Evolutionary conservation across 1,140 invertebrate genomes (phyloP).

Genomic region (Cyphomyrmex costatus): DNA sequence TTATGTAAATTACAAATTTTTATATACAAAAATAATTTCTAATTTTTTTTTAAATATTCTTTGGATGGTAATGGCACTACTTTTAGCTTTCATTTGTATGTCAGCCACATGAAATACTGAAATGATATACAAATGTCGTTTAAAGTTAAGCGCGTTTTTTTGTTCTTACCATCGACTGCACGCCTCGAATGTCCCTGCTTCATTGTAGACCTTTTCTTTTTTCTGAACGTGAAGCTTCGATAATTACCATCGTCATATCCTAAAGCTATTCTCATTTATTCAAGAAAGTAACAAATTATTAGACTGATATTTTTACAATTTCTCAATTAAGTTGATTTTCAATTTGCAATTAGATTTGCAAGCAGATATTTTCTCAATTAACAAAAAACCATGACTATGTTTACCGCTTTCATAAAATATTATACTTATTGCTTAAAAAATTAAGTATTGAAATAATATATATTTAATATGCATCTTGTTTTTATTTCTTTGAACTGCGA

Average conservation of each 20-base stretch:
- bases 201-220: slow-evolving; percentile 20
- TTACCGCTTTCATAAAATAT: background rate
- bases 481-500: slow-evolving; percentile 24
- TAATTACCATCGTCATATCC: background rate
- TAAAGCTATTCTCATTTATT: slow-evolving; percentile 11
- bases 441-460: slow-evolving; percentile 18
- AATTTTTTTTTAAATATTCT: background rate
- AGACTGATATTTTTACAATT: background rate
- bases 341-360: slow-evolving; percentile 7
- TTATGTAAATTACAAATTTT: background rate
- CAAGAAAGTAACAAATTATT: background rate
- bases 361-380: background rate
- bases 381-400: background rate
- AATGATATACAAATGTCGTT: background rate
- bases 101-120: slow-evolving; percentile 9
- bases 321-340: background rate
- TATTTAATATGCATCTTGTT: background rate
- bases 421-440: background rate
- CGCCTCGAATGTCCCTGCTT: slow-evolving; percentile 44
- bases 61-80: background rate
- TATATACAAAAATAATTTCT: background rate
- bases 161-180: slow-evolving; percentile 32
- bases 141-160: background rate
- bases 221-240: slow-evolving; percentile 41
- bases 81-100: slow-evolving; percentile 25